phyloP scores from a whole-genome alignment of 2,113 vertebrate species.

The Chionis minor region DNA sequence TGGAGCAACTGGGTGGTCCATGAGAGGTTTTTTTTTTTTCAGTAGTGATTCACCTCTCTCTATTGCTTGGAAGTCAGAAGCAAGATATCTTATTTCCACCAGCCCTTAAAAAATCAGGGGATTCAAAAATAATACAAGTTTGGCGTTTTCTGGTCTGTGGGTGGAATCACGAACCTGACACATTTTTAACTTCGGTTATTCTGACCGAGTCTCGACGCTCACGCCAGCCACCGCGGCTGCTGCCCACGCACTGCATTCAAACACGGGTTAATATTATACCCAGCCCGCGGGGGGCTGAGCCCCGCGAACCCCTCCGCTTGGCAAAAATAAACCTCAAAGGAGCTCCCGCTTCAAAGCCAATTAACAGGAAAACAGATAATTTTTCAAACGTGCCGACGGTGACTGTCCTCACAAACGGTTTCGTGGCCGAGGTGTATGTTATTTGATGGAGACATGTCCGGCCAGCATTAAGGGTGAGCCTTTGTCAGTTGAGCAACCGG shows the following conservation, averaged over 20 bases:
- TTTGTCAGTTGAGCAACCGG: neutral
- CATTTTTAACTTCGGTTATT: neutral
- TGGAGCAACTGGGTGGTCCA: constrained; percentile 57
- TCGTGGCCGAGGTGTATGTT: rapidly evolving
- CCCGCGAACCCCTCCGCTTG: rapidly evolving
- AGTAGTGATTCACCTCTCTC: constrained; percentile 52
- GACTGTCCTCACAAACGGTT: neutral
- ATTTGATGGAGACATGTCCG: rapidly evolving
- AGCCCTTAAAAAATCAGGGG: constrained; percentile 43
- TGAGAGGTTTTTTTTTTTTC: neutral
- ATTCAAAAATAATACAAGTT: constrained; percentile 36
- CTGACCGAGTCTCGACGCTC: neutral
- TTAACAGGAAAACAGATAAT: neutral
- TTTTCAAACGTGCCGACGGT: rapidly evolving
- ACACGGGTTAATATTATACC: rapidly evolving
- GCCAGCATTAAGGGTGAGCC: neutral
- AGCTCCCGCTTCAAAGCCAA: neutral
- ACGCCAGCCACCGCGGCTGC: rapidly evolving
- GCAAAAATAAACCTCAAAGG: neutral
- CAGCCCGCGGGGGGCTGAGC: neutral
- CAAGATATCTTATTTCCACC: constrained; percentile 51
- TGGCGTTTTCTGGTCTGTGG: constrained; percentile 14
- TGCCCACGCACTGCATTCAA: neutral
- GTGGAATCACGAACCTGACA: neutral
- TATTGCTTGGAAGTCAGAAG: constrained; percentile 53